Evolutionary conservation across 2,888 invertebrate genomes (phyloP).

Genomic region (Orthosia gothica): DNA sequence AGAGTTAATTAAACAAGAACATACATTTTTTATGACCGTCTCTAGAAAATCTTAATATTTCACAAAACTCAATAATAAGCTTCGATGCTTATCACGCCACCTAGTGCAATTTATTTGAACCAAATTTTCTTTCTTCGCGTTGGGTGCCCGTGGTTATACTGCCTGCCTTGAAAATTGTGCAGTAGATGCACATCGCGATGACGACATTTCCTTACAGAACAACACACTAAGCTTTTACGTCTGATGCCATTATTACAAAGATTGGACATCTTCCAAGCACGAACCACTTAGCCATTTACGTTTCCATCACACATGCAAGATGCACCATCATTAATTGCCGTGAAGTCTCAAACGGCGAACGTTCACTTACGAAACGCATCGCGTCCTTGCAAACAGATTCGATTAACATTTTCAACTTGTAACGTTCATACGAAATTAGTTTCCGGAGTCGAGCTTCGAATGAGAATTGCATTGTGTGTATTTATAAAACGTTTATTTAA

Average conservation of each 20-base stretch:
- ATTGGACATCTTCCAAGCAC: conserved; percentile 37
- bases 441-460: conserved; percentile 58
- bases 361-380: conserved; percentile 56
- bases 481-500: conserved; percentile 42
- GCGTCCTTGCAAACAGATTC: conserved; percentile 64
- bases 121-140: too few species aligned
- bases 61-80: too few species aligned
- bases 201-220: conserved; percentile 4
- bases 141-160: not conserved
- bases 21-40: too few species aligned
- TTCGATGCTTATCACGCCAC: too few species aligned
- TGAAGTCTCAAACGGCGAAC: conserved; percentile 17
- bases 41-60: too few species aligned
- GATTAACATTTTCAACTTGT: conserved; percentile 64
- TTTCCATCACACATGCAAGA: conserved; percentile 20
- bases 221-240: not conserved
- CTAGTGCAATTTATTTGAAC: too few species aligned
- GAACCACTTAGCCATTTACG: conserved; percentile 7
- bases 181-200: conserved; percentile 2
- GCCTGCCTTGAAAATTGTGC: not conserved
- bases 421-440: conserved; percentile 58
- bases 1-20: too few species aligned
- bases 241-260: conserved; percentile 4
- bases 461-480: conserved; percentile 41
- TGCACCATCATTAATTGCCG: conserved; percentile 41